Base-by-base conservation (phyloP, 2,797 vertebrate genomes). In the Schizopygopsis malacanthus region DNA sequence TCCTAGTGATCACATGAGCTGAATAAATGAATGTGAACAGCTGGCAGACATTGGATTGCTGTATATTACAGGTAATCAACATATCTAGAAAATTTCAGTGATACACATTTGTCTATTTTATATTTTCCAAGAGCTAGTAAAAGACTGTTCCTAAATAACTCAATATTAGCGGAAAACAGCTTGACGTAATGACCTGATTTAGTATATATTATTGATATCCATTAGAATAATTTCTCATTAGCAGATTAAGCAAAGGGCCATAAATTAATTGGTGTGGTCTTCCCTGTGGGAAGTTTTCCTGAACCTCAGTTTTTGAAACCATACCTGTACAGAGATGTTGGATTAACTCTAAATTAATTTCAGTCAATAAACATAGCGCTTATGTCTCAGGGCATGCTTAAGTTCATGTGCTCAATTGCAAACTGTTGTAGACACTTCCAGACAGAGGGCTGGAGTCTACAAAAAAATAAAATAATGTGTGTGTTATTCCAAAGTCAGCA, bases 401-500 rank as follows among this genome's bases (percentile, higher is more conserved):
- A 72, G n/a, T 84, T 41, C 22, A 45, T 82, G 52, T 69, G n/a
- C 52, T 28, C 65, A 69, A n/a, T 59, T 67, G 6, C 82, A 50
- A 77, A 84, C 82, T 75, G 59, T 54, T 41, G 39, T 25, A 52
- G 50, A 56, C 73, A 39, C 20, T 54, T 79, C 61, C 50, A 63
- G 16, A 52, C 75, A 52, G 67, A 50, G 33, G 43, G 25, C 71
- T 61, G 39, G 39, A 79, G 67, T 73, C 11, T 79, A 69, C 56
- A 61, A 75, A 59, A 77, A 56, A 47, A 16, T 22, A 16, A 37
- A 54, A 25, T 7, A 1, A 12, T 73, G 56, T n/a, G 41, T 37
- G 13, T 59, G 22, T 84, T 81, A 69, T 56, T 83, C 15, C 39
- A 54, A 59, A 54, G 69, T 87, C 78, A 87, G 79, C 83, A 75